phyloP scores from a whole-genome alignment of 2,888 invertebrate species.

The Cataglyphis cursor region DNA sequence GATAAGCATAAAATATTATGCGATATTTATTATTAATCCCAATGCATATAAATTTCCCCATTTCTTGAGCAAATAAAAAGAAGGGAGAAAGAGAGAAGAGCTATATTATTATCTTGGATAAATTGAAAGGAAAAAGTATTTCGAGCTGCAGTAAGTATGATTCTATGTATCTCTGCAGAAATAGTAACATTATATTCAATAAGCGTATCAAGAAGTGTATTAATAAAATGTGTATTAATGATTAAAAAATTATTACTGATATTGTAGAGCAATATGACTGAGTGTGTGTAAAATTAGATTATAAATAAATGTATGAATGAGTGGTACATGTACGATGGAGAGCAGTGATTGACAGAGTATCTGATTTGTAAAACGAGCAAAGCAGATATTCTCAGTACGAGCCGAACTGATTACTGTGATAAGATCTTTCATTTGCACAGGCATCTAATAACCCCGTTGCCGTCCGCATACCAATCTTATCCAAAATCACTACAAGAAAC shows the following conservation, averaged over 20 bases:
- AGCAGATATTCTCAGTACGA: slow-evolving; percentile 52
- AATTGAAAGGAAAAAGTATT: slow-evolving; percentile 13
- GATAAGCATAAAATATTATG: slow-evolving; percentile 35
- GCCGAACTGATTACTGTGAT: slow-evolving; percentile 55
- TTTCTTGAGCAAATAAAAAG: slow-evolving; percentile 23
- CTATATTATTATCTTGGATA: slow-evolving; percentile 11
- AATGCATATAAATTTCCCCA: slow-evolving; percentile 16
- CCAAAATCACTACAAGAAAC: not conserved
- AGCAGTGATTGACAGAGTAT: slow-evolving; percentile 19
- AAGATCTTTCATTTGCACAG: slow-evolving; percentile 52
- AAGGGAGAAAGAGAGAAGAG: slow-evolving; percentile 1
- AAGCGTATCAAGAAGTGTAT: slow-evolving; percentile 47
- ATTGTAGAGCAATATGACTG: slow-evolving; percentile 62
- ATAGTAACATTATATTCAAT: slow-evolving; percentile 22
- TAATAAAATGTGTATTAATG: slow-evolving; percentile 35
- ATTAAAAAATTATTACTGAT: slow-evolving; percentile 46
- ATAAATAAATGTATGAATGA: slow-evolving; percentile 55
- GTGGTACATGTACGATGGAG: slow-evolving; percentile 26
- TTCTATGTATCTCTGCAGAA: slow-evolving; percentile 36
- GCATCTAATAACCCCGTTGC: slow-evolving; percentile 31
- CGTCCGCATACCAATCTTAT: slow-evolving; percentile 29
- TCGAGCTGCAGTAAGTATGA: slow-evolving; percentile 53
- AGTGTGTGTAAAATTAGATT: slow-evolving; percentile 64
- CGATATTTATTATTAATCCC: slow-evolving; percentile 33
- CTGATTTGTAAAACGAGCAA: slow-evolving; percentile 22